A percentile compares a stretch with the other conserved stretches of the same genome.
Conservation (phyloP, 1,140 invertebrate genomes). For the Eciton burchellii region DNA sequence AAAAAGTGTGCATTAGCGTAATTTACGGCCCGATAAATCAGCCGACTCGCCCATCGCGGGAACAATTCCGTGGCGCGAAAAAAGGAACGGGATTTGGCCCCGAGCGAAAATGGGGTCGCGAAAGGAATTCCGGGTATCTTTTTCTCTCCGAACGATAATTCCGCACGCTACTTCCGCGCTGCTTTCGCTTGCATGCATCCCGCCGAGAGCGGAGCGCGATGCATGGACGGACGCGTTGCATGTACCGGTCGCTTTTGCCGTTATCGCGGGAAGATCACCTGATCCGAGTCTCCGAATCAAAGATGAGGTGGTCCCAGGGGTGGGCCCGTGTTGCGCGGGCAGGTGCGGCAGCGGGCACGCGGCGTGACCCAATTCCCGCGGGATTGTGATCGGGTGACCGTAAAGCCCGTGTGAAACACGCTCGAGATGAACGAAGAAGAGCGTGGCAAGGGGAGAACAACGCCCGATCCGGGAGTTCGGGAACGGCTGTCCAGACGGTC, state of each 20-base stretch:
- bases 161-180: slow-evolving; percentile 48
- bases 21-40: slow-evolving; percentile 73
- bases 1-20: slow-evolving; percentile 70
- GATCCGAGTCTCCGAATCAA: slow-evolving; percentile 7
- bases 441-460: slow-evolving; percentile 55
- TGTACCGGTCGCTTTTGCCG: slow-evolving; percentile 35
- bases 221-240: slow-evolving; percentile 16
- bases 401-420: slow-evolving; percentile 55
- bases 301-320: slow-evolving; percentile 20
- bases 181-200: slow-evolving; percentile 33
- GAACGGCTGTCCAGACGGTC: slow-evolving; percentile 63
- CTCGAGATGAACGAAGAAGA: slow-evolving; percentile 21
- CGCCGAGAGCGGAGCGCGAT: background rate
- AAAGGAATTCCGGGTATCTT: slow-evolving; percentile 12
- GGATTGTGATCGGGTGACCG: slow-evolving; percentile 70
- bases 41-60: slow-evolving; percentile 18
- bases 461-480: slow-evolving; percentile 57
- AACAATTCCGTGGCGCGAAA: slow-evolving; percentile 60
- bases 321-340: slow-evolving; percentile 19
- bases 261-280: slow-evolving; percentile 36
- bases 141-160: slow-evolving; percentile 48
- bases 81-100: slow-evolving; percentile 34
- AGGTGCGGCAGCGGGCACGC: background rate
- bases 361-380: slow-evolving; percentile 69
- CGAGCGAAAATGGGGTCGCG: slow-evolving; percentile 41